phyloP scores from a whole-genome alignment of 1,140 invertebrate species.

The Caenorhabditis remanei region DNA sequence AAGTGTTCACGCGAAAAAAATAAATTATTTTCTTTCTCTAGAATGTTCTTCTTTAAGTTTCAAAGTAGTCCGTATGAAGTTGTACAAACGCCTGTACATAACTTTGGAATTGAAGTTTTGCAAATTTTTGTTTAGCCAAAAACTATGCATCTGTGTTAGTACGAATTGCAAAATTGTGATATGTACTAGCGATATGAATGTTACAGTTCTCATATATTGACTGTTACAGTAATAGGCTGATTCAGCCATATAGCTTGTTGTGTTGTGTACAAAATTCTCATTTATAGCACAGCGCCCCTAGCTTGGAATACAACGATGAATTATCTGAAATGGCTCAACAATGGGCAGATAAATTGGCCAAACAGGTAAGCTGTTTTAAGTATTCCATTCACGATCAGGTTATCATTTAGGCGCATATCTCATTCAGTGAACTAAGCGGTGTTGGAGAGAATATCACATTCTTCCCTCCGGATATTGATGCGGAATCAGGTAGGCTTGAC shows the following conservation, averaged over 20 bases:
- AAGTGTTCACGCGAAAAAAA: neutral
- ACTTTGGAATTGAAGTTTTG: too few species aligned
- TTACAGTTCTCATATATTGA: too few species aligned
- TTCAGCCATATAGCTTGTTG: too few species aligned
- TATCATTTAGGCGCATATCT: constrained; percentile 56
- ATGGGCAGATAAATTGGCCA: constrained; percentile 75
- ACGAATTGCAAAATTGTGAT: too few species aligned
- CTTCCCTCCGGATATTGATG: constrained; percentile 71
- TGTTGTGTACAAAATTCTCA: neutral
- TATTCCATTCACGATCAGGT: neutral
- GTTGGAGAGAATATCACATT: constrained; percentile 77
- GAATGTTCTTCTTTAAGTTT: too few species aligned
- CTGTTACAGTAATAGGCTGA: too few species aligned
- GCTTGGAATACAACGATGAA: constrained; percentile 69
- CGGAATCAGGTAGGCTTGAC: constrained; percentile 66
- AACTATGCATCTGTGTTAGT: too few species aligned
- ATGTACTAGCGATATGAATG: too few species aligned
- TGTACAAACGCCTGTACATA: too few species aligned
- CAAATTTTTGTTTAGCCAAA: too few species aligned
- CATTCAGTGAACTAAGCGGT: constrained; percentile 65
- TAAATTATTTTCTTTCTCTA: too few species aligned
- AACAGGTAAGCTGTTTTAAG: constrained; percentile 17
- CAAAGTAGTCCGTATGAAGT: too few species aligned
- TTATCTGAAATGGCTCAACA: constrained; percentile 68
- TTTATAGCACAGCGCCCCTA: constrained; percentile 72